Evolutionary conservation across 2,113 vertebrate genomes (phyloP).

Genomic region (Promerops cafer): DNA sequence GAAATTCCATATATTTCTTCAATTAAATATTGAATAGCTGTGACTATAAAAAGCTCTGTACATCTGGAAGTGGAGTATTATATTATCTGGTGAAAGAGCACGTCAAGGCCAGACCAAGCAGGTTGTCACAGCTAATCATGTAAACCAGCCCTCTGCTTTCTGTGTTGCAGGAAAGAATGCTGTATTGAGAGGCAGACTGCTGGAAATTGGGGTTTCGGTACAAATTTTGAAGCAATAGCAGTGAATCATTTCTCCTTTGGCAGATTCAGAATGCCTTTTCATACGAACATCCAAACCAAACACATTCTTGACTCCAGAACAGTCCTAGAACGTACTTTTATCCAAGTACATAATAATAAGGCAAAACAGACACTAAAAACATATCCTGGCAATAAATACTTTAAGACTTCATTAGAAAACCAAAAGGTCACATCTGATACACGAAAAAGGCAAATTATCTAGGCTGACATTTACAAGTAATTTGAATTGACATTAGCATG

Average conservation of each 20-base stretch:
- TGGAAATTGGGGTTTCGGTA: not conserved
- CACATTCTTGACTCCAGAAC: not conserved
- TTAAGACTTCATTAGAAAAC: slow-evolving; percentile 30
- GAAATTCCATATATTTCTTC: not conserved
- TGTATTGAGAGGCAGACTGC: not conserved
- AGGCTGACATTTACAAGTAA: slow-evolving; percentile 30
- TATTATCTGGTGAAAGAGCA: not conserved
- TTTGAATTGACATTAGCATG: not conserved
- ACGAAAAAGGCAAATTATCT: not conserved
- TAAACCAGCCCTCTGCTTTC: not conserved
- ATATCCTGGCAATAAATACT: not conserved
- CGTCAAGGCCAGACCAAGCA: not conserved
- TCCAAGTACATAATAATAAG: not conserved
- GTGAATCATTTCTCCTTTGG: not conserved
- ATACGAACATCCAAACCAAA: not conserved
- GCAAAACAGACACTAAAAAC: slow-evolving; percentile 10
- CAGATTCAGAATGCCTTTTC: not conserved
- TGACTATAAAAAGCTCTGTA: not conserved
- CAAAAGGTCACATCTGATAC: not conserved
- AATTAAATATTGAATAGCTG: not conserved
- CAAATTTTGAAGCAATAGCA: not conserved
- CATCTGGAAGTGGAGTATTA: not conserved
- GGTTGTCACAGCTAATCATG: not conserved
- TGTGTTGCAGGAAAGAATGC: not conserved
- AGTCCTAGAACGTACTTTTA: not conserved